phyloP scores from a whole-genome alignment of 2,113 vertebrate species.

The Phrynosoma platyrhinos region DNA sequence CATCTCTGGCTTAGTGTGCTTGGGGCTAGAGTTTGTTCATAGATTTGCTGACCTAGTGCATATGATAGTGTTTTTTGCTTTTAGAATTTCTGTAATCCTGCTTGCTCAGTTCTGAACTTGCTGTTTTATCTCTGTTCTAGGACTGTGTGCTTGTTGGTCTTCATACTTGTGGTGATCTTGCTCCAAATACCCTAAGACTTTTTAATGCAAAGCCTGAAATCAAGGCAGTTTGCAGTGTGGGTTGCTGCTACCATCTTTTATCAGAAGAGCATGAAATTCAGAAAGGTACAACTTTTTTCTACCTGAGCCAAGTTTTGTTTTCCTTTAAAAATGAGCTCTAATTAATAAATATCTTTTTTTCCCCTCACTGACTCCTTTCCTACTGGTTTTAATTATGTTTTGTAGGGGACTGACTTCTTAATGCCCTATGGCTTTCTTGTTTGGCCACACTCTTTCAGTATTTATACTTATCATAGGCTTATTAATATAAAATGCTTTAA shows the following conservation, averaged over 20 bases:
- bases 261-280: constrained; percentile 90
- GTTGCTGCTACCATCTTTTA: constrained; percentile 96
- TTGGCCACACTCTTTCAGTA: constrained; percentile 39
- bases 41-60: neutral
- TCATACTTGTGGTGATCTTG: constrained; percentile 97
- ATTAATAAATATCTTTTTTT: constrained; percentile 46
- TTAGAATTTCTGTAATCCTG: too few relatives aligned
- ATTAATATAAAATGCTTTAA: constrained; percentile 47
- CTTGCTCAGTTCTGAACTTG: neutral
- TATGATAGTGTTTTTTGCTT: neutral
- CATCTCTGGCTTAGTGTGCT: too few relatives aligned
- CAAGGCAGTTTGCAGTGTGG: constrained; percentile 90
- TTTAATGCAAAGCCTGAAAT: constrained; percentile 89
- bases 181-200: constrained; percentile 85
- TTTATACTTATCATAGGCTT: constrained; percentile 47
- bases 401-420: constrained; percentile 21
- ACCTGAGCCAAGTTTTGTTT: constrained; percentile 25
- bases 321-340: constrained; percentile 33
- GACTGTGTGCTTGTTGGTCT: constrained; percentile 92
- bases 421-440: constrained; percentile 47
- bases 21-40: neutral
- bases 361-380: constrained; percentile 43
- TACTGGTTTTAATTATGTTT: constrained; percentile 49
- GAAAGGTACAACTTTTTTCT: constrained; percentile 70
- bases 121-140: constrained; percentile 71